Evolutionary conservation across 2,797 vertebrate genomes (phyloP).

Genomic region (Chloroceryle inda): DNA sequence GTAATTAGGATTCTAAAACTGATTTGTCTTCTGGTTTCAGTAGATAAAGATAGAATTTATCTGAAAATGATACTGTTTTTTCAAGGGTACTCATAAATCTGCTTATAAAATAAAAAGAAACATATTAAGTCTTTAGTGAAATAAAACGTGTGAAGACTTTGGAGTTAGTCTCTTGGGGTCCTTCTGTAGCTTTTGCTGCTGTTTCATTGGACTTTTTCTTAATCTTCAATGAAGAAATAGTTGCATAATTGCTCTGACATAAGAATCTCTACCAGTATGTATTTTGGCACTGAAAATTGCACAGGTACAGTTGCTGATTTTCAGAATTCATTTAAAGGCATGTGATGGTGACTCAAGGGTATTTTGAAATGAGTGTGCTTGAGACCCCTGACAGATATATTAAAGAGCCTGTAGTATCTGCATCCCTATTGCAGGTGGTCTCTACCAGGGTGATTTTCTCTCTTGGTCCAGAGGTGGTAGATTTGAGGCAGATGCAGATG

Average conservation of each 20-base stretch:
- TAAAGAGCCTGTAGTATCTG: not conserved
- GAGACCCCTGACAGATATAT: not conserved
- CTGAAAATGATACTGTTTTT: conserved; percentile 38
- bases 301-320: not conserved
- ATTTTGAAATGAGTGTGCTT: not conserved
- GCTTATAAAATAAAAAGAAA: not conserved
- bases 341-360: not conserved
- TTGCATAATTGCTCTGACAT: not conserved
- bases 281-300: not conserved
- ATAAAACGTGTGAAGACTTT: not conserved
- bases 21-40: conserved; percentile 42
- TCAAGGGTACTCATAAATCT: not conserved
- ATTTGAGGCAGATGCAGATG: not conserved
- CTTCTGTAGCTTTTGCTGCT: not conserved
- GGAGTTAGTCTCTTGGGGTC: not conserved
- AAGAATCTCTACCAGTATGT: not conserved
- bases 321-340: not conserved
- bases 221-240: not conserved
- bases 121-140: not conserved
- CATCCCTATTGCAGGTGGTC: not conserved
- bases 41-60: conserved; percentile 24
- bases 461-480: not conserved
- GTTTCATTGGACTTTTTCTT: not conserved
- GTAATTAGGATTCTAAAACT: conserved; percentile 57
- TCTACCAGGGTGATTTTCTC: not conserved